These are phyloP conservation scores for Erethizon dorsatum DNA, from an alignment of 2,797 vertebrate genomes.

Conservation along the genomic window DNA sequence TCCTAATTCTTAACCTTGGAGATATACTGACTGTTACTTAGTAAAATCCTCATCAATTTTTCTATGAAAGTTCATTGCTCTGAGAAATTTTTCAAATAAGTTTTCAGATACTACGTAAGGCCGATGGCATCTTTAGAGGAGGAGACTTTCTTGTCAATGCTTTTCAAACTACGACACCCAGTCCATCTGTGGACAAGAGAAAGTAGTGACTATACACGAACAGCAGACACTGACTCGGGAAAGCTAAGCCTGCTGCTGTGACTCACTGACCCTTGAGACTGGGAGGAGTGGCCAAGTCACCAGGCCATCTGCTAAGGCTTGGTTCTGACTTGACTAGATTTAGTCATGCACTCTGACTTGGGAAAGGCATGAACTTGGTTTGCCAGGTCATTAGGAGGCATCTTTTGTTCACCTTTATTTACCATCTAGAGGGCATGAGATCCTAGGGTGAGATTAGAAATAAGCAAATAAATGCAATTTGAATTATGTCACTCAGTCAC, in stretches of 20 bases:
- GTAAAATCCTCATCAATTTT: not conserved
- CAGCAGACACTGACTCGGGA: constrained; percentile 45
- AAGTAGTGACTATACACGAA: constrained; percentile 7
- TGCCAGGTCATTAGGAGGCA: constrained; percentile 44
- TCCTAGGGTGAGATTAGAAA: constrained; percentile 76
- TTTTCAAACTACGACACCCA: constrained; percentile 31
- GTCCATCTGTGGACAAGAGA: constrained; percentile 8
- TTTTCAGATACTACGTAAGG: not conserved
- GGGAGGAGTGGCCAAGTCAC: not conserved
- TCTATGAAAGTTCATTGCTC: not conserved
- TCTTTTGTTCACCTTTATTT: constrained; percentile 73
- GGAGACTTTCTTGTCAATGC: not conserved
- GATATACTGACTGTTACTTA: not conserved
- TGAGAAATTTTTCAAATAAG: not conserved
- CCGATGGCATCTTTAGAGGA: not conserved
- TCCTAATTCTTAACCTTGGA: not conserved
- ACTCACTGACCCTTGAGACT: constrained; percentile 50
- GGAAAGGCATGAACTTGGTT: constrained; percentile 68
- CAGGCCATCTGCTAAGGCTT: not conserved
- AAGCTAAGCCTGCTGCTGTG: not conserved
- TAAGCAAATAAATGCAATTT: constrained; percentile 58
- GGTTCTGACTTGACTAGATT: constrained; percentile 51
- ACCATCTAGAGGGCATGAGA: constrained; percentile 59
- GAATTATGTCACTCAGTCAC: constrained; percentile 58
- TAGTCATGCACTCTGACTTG: constrained; percentile 15